Evolutionary conservation across 2,113 vertebrate genomes (phyloP).

Genomic region (Neolamprologus hecqui): DNA sequence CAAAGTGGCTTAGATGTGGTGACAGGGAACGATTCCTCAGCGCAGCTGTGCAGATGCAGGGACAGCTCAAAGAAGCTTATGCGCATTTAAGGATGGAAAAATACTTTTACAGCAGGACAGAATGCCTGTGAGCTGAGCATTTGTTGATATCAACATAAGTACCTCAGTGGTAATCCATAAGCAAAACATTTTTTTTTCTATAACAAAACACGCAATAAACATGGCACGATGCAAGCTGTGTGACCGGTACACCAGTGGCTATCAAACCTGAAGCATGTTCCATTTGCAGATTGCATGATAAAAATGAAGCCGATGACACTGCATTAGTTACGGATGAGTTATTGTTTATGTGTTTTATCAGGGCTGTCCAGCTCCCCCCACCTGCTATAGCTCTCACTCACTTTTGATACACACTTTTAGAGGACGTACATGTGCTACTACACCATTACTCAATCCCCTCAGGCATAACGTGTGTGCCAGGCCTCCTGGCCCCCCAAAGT

Average conservation of each 20-base stretch:
- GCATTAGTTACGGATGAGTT: background rate
- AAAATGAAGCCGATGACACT: background rate
- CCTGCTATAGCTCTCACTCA: background rate
- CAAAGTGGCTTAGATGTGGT: constrained; percentile 53
- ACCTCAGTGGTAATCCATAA: constrained; percentile 15
- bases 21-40: constrained; percentile 24
- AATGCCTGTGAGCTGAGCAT: constrained; percentile 12
- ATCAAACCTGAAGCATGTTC: background rate
- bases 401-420: background rate
- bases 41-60: constrained; percentile 15
- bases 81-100: constrained; percentile 45
- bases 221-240: background rate
- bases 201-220: background rate
- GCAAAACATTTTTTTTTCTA: background rate
- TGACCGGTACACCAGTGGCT: background rate
- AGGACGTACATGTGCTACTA: background rate
- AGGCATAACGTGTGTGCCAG: constrained; percentile 28
- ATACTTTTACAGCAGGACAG: constrained; percentile 12
- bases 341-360: background rate
- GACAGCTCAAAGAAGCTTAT: constrained; percentile 54
- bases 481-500: constrained; percentile 16
- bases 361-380: background rate
- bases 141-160: constrained; percentile 30
- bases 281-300: background rate
- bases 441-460: constrained; percentile 36